Evolutionary conservation across 92 coral and sea anemone genomes (phyloP), one percentile per base, ranked within the genome.

Genomic region (Ricordea florida): DNA sequence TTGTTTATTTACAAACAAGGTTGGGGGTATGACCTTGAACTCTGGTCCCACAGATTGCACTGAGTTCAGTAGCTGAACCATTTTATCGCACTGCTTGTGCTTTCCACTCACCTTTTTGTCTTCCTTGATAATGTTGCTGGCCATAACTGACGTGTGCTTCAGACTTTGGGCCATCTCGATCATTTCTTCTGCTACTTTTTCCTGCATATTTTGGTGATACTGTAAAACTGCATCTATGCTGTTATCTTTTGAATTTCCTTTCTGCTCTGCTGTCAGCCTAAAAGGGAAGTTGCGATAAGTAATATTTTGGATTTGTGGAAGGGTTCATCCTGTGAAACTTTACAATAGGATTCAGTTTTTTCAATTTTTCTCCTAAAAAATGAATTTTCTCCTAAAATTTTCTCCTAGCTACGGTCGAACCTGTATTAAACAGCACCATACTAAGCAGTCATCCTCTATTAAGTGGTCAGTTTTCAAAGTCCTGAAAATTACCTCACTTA

Each of bases 131-230:
- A 94, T 88, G 55, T 94, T 94, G 5, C 85, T 81, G 22, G 97
- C 98, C 87, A 85, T 71, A 66, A 91, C 73, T 0, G 99, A 92
- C 27, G 97, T 88, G 62, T 96, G 99, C 46, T 96, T 96, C 32
- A 96, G 49, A 72, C 81, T 89, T 72, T 92, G 93, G n/a, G 98
- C 97, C 98, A 94, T 92, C 35, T 82, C 88, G 21, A 94, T 87
- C 98, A 94, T 94, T 60, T 94, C 97, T 24, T 94, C 97, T 7
- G 98, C 98, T n/a, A 94, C 80, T 42, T 94, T 91, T 72, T 94
- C 98, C 58, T 94, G 97, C 96, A 89, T 92, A 30, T 94, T 93
- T 59, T 94, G 98, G 50, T 92, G 98, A 63, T 94, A 88, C 37
- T 94, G 97, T 58, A 94, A 48, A 30, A 92, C 99, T 0, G 97